Evolutionary conservation across 2,113 vertebrate genomes (phyloP).

Genomic region (Sphaerodactylus townsendi): DNA sequence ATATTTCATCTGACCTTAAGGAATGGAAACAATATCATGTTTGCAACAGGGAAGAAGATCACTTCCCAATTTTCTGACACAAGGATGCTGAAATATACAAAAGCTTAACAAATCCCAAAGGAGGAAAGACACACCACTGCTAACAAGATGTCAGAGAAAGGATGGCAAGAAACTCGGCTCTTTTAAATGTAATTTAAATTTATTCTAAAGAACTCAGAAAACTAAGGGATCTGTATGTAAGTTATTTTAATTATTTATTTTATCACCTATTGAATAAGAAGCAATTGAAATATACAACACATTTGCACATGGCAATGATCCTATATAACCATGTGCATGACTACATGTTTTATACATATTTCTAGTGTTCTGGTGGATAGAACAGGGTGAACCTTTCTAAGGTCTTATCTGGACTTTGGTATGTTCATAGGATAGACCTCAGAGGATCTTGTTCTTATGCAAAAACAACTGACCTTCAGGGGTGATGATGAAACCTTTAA

Average conservation of each 20-base stretch:
- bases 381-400: too few species aligned
- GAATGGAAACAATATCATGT: not conserved
- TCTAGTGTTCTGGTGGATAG: too few species aligned
- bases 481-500: too few species aligned
- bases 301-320: not conserved
- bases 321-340: too few species aligned
- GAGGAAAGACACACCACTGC: not conserved
- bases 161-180: not conserved
- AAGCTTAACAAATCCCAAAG: not conserved
- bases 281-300: not conserved
- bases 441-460: too few species aligned
- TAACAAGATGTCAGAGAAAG: not conserved
- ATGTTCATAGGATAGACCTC: too few species aligned
- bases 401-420: too few species aligned
- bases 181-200: not conserved
- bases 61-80: not conserved
- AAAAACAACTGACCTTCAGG: too few species aligned
- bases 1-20: not conserved
- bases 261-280: not conserved
- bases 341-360: too few species aligned
- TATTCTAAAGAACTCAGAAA: not conserved
- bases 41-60: not conserved
- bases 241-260: not conserved
- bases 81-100: not conserved
- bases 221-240: not conserved